These are phyloP conservation scores for Oncorhynchus gorbuscha DNA, from an alignment of 2,113 vertebrate species.

Conservation along the genomic window DNA sequence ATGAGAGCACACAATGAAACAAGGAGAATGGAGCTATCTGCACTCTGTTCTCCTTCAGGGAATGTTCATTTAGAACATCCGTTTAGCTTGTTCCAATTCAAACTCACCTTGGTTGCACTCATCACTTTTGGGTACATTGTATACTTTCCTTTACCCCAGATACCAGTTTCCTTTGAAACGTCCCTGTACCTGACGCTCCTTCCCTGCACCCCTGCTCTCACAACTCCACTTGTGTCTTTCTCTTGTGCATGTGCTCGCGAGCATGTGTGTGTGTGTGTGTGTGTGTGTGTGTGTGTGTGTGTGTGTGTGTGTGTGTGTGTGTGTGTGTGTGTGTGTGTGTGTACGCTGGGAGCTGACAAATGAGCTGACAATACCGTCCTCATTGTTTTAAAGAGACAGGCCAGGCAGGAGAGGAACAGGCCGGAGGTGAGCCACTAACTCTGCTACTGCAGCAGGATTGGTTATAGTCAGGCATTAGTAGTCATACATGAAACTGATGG, in stretches of 20 bases:
- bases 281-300: too few relatives aligned
- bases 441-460: constrained; percentile 58
- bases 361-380: constrained; percentile 35
- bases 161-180: not conserved
- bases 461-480: constrained; percentile 31
- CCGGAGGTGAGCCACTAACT: constrained; percentile 42
- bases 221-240: constrained; percentile 6
- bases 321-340: too few relatives aligned
- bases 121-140: not conserved
- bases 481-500: constrained; percentile 43
- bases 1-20: too few relatives aligned
- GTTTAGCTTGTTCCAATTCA: not conserved
- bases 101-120: not conserved
- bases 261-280: not conserved
- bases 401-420: constrained; percentile 40
- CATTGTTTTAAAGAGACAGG: constrained; percentile 59
- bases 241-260: not conserved
- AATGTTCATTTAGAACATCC: not conserved
- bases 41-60: not conserved
- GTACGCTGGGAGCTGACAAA: not conserved
- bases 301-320: too few relatives aligned
- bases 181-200: not conserved
- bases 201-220: not conserved
- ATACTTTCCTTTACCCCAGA: not conserved
- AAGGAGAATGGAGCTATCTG: not conserved